Conservation (phyloP, 2,113 vertebrate species). For the Oriolus oriolus region DNA sequence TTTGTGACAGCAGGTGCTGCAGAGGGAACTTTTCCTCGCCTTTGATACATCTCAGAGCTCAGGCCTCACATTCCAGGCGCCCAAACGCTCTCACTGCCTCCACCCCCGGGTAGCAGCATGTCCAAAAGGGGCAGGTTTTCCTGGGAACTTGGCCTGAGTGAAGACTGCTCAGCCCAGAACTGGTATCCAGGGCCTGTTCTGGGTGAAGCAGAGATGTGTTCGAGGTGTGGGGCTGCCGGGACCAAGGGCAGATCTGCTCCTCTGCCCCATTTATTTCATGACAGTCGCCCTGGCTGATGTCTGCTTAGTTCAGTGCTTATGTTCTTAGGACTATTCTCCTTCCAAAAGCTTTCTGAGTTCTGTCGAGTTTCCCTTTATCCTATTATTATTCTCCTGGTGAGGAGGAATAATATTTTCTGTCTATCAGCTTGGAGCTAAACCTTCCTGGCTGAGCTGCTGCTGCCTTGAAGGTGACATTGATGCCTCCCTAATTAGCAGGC, state of each 20-base stretch:
- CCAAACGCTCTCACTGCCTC: accelerated
- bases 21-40: background rate
- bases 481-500: background rate
- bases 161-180: background rate
- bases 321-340: background rate
- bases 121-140: background rate
- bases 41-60: background rate
- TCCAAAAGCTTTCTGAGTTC: background rate
- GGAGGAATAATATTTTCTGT: background rate
- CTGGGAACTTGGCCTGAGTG: background rate
- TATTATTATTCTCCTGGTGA: background rate
- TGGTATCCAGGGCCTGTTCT: accelerated
- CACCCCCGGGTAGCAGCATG: accelerated
- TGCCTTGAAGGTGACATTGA: background rate
- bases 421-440: background rate
- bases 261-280: background rate
- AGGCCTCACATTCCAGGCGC: background rate
- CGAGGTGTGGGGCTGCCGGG: background rate
- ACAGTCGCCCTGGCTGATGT: background rate
- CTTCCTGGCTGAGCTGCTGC: background rate
- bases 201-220: background rate
- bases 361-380: background rate
- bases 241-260: background rate
- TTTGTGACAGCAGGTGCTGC: background rate
- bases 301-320: background rate